Conservation (phyloP, 2,797 vertebrate species). For the Limnodromus scolopaceus region DNA sequence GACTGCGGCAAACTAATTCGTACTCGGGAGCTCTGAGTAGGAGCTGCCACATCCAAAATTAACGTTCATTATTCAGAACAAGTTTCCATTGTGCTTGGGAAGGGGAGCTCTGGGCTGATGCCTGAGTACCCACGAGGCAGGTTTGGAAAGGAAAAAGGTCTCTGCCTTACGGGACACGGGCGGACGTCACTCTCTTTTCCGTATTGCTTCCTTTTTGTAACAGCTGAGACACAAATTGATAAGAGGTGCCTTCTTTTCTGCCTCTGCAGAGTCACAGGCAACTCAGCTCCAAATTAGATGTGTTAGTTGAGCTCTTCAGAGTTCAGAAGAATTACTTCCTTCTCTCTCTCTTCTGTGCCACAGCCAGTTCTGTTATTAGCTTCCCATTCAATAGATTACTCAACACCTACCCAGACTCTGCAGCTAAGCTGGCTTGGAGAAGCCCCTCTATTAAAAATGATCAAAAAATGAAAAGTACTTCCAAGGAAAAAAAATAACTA, state of each 20-base stretch:
- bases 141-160: neutral
- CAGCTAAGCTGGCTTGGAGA: neutral
- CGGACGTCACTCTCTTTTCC: neutral
- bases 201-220: fast-evolving
- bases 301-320: neutral
- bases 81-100: neutral
- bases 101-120: neutral
- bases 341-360: neutral
- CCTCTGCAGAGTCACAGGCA: neutral
- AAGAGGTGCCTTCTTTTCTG: neutral
- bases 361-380: neutral
- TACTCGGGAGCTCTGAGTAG: neutral
- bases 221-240: neutral
- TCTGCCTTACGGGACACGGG: neutral
- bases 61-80: neutral
- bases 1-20: neutral
- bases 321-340: neutral
- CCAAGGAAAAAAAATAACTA: neutral
- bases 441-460: neutral
- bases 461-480: neutral
- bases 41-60: neutral
- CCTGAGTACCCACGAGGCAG: neutral
- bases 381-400: neutral
- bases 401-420: neutral
- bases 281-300: neutral